A percentile compares a stretch with the other conserved stretches of the same genome.
Conservation (phyloP, 2,888 invertebrate species). For the Nomada fucata region DNA sequence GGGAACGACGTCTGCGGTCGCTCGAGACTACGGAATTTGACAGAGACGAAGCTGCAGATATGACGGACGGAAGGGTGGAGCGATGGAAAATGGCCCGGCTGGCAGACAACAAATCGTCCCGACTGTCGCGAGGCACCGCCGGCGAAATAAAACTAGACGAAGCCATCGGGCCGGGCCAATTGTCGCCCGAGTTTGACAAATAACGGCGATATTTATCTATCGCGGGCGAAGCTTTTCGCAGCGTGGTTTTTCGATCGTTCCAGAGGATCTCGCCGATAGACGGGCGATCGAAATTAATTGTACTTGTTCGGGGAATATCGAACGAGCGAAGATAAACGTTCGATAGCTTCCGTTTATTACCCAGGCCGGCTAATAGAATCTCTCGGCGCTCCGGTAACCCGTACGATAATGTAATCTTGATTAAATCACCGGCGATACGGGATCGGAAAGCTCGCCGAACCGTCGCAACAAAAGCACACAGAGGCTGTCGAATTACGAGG, state of each 20-base stretch:
- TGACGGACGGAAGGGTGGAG: conserved; percentile 63
- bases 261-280: background rate
- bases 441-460: background rate
- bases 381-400: no score
- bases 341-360: no score
- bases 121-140: conserved; percentile 59
- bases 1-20: conserved; percentile 7
- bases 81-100: conserved; percentile 58
- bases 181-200: conserved; percentile 31
- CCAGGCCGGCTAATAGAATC: no score
- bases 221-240: background rate
- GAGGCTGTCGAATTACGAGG: background rate
- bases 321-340: no score
- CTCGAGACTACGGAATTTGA: conserved; percentile 53
- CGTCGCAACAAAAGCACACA: background rate
- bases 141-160: conserved; percentile 18
- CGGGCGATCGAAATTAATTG: no score
- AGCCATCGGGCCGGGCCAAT: conserved; percentile 32
- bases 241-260: conserved; percentile 10
- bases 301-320: no score
- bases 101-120: conserved; percentile 72
- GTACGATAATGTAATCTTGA: no score
- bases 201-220: conserved; percentile 44
- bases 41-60: conserved; percentile 67
- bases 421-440: no score